A percentile compares a stretch with the other conserved stretches of the same genome.
These are phyloP conservation scores for Parthenolecanium corni DNA, from an alignment of 2,888 invertebrate genomes.

Conservation along the genomic window DNA sequence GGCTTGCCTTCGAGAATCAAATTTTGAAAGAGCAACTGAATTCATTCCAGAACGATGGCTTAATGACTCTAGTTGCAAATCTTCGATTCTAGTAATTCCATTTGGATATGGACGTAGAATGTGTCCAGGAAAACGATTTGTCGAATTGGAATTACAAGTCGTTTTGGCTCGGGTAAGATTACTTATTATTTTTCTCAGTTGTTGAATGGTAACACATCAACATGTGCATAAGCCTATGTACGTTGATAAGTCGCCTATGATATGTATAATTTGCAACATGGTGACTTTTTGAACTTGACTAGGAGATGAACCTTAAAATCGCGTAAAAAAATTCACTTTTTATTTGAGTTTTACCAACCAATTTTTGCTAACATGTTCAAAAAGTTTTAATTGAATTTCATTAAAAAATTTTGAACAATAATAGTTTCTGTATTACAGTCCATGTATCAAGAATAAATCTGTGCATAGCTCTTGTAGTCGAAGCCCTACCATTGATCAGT, in stretches of 20 bases:
- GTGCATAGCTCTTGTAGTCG: no score
- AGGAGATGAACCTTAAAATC: no score
- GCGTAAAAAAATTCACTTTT: no score
- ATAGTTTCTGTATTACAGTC: no score
- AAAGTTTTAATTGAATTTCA: no score
- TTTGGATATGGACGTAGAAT: slow-evolving; percentile 69
- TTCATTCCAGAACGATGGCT: slow-evolving; percentile 73
- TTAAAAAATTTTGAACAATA: no score
- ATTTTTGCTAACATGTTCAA: no score
- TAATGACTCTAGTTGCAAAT: slow-evolving; percentile 43
- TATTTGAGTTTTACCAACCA: no score
- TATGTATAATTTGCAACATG: not conserved
- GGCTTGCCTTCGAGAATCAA: slow-evolving; percentile 62
- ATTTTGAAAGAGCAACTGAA: slow-evolving; percentile 57
- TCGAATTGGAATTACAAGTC: slow-evolving; percentile 62
- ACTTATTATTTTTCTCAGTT: not conserved
- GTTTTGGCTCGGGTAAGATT: slow-evolving; percentile 55
- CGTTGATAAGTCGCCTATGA: not conserved
- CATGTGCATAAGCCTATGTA: not conserved
- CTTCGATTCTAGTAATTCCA: slow-evolving; percentile 57
- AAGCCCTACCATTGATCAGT: no score
- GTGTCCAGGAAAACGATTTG: slow-evolving; percentile 76
- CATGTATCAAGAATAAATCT: no score
- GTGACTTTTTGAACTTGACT: no score
- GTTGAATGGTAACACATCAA: not conserved